Conservation (phyloP, 1,140 invertebrate genomes). For the Hylaeus anthracinus region DNA sequence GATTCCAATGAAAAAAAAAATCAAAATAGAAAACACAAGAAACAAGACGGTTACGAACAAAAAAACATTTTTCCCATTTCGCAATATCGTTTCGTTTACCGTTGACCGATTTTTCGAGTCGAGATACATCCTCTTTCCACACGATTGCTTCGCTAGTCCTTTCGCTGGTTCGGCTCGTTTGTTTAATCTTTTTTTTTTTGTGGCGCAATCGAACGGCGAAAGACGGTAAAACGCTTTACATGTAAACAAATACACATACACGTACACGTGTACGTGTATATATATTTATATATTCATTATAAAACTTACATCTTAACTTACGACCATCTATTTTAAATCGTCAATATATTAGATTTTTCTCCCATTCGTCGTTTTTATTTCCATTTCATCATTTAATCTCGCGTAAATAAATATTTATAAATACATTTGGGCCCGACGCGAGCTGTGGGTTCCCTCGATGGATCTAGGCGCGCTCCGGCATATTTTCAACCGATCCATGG, state of each 20-base stretch:
- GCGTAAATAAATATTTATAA: conserved; percentile 75
- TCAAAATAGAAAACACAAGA: not conserved
- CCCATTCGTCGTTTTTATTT: conserved; percentile 44
- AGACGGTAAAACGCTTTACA: conserved; percentile 58
- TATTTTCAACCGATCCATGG: not conserved
- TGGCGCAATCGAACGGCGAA: conserved; percentile 56
- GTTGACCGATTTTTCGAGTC: conserved; percentile 31
- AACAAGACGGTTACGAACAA: not conserved
- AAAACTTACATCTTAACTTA: conserved; percentile 72
- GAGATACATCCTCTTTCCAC: conserved; percentile 9
- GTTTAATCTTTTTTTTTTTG: not conserved
- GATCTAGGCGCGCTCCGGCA: not conserved
- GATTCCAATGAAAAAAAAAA: not conserved
- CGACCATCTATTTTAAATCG: conserved; percentile 65
- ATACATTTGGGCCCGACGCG: conserved; percentile 62
- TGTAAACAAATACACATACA: conserved; percentile 26
- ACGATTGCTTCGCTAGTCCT: conserved; percentile 53
- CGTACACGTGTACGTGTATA: conserved; percentile 23
- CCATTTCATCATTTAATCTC: conserved; percentile 52
- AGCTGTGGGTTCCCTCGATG: conserved; percentile 36
- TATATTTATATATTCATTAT: conserved; percentile 60
- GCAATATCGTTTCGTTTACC: conserved; percentile 4
- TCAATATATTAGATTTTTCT: conserved; percentile 77
- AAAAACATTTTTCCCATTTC: too few relatives aligned
- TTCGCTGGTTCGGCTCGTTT: conserved; percentile 43